These are phyloP conservation scores for Odontocolon sp. DNA, from an alignment of 2,888 invertebrate species.

Conservation along the genomic window DNA sequence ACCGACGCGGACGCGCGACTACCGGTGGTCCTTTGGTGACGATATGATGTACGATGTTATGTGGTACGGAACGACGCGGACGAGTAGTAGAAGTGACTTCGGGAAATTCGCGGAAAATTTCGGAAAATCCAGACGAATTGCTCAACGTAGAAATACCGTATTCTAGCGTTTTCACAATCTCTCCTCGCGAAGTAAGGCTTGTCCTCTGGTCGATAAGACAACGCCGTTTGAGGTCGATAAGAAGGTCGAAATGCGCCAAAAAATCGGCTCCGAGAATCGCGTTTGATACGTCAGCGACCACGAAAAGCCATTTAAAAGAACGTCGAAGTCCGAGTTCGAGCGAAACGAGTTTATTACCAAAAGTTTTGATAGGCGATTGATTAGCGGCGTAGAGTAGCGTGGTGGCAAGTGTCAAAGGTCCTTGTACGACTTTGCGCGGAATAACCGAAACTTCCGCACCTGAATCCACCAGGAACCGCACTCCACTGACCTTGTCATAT, in stretches of 20 bases:
- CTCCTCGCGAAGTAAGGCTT: constrained; percentile 3
- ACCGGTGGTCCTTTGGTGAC: constrained; percentile 74
- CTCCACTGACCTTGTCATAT: constrained; percentile 26
- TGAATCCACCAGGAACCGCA: constrained; percentile 57
- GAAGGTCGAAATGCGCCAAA: constrained; percentile 30
- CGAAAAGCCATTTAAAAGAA: constrained; percentile 46
- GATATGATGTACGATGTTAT: constrained; percentile 67
- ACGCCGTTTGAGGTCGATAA: constrained; percentile 47
- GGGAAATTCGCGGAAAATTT: constrained; percentile 13
- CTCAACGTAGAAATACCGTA: constrained; percentile 8
- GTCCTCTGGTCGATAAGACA: constrained; percentile 19
- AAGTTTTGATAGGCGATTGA: constrained; percentile 31
- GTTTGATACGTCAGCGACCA: constrained; percentile 41
- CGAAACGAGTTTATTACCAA: constrained; percentile 24
- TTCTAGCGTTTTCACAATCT: not conserved
- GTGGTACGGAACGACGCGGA: constrained; percentile 36
- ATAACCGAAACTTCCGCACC: constrained; percentile 43
- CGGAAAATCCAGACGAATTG: not conserved
- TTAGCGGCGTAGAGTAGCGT: constrained; percentile 46
- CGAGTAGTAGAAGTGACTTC: constrained; percentile 19
- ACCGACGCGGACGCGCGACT: constrained; percentile 68
- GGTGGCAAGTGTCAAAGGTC: not conserved
- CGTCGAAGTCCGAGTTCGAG: constrained; percentile 43
- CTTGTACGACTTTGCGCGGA: not conserved
- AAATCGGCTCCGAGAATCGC: constrained; percentile 59